Conservation (phyloP, 2,797 vertebrate species). For the Semaprochilodus insignis region DNA sequence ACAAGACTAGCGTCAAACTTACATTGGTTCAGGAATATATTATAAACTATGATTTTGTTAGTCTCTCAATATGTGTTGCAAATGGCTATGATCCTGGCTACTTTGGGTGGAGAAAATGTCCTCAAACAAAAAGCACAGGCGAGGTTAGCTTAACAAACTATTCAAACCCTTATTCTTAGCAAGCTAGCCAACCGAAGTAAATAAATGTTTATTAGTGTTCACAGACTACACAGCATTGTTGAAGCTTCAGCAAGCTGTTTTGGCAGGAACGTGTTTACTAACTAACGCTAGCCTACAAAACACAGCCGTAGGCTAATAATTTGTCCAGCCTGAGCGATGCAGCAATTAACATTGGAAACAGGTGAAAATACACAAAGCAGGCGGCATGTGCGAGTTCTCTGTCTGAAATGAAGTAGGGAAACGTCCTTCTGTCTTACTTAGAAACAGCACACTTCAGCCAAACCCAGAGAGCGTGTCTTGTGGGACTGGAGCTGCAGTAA, state of each 20-base stretch:
- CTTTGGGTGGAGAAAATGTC: no score
- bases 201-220: neutral
- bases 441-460: constrained; percentile 72
- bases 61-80: no score
- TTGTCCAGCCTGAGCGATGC: neutral
- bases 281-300: neutral
- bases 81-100: no score
- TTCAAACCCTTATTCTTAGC: no score
- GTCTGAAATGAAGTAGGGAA: neutral
- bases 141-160: no score
- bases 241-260: neutral
- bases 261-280: neutral
- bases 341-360: neutral
- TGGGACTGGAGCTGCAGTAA: constrained; percentile 52
- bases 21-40: no score
- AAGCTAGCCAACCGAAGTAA: no score
- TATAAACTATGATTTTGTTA: no score
- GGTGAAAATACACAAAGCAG: neutral
- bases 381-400: neutral
- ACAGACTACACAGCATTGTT: neutral
- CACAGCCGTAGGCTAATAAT: neutral
- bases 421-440: neutral
- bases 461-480: constrained; percentile 64
- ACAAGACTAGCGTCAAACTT: no score
- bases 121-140: no score